Base-by-base conservation (phyloP, 2,797 vertebrate genomes). In the Paratrypauchen microcephalus region DNA sequence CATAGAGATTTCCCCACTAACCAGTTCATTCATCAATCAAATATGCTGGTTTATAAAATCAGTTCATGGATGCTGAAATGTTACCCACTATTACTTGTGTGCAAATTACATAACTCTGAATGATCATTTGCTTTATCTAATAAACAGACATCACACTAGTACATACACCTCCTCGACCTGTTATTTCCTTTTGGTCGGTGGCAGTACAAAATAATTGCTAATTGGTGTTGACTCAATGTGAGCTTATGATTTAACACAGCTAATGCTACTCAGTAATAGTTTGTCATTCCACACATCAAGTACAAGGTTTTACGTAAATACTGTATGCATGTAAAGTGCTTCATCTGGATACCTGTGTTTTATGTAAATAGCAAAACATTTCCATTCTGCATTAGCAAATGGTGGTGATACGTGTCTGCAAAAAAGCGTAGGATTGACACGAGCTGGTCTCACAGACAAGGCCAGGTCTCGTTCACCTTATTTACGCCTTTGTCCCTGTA, bases 401-500 rank as follows among this genome's bases (percentile, higher is more conserved):
- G 2, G 4, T 0, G 36, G 50, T 16, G 11, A 45, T 28, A 24
- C 5, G 12, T 55, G 64, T 65, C 6, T 62, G 24, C 16, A 54
- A 12, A 59, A 59, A 72, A 69, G 63, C 6, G 66, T 28, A 50
- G 28, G 24, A 69, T 45, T 65, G 45, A 47, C 32, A 39, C 24
- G 69, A 63, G 69, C 77, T 75, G 60, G 56, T 54, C 70, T 55
- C 76, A 61, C 62, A 70, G 80, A 86, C 85, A 80, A 90, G 91
- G 90, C 90, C 91, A 82, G 61, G 80, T 64, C 67, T 70, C 58
- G 39, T 5, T 59, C 19, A 78, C 77, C 83, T 76, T 59, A 65
- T 41, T 58, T 55, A 78, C 74, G 55, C 66, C 11, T 30, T 63
- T 74, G 71, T 79, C 79, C 55, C 55, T 8, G 26, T 66, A 6